phyloP scores from a whole-genome alignment of 2,113 vertebrate species.

The Megaceryle torquata region DNA sequence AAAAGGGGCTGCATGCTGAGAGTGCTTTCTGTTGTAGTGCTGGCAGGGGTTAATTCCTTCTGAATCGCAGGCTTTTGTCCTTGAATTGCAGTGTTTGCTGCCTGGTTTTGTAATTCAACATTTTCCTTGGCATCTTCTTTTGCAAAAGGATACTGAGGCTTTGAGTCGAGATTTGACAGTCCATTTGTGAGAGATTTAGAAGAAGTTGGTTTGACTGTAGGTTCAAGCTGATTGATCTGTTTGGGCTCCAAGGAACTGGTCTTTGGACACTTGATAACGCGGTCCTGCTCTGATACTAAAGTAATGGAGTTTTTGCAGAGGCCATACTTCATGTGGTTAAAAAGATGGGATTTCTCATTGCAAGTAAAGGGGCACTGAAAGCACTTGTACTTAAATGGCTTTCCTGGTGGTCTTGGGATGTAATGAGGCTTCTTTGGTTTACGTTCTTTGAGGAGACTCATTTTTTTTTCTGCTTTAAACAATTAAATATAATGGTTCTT shows the following conservation, averaged over 20 bases:
- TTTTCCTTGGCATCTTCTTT: slow-evolving; percentile 77
- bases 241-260: slow-evolving; percentile 61
- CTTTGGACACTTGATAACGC: slow-evolving; percentile 71
- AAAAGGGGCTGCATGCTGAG: slow-evolving; percentile 38
- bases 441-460: slow-evolving; percentile 88
- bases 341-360: slow-evolving; percentile 98
- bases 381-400: slow-evolving; percentile 98
- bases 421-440: slow-evolving; percentile 98
- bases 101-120: slow-evolving; percentile 47
- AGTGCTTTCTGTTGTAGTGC: slow-evolving; percentile 10
- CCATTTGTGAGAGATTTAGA: slow-evolving; percentile 48
- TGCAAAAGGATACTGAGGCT: slow-evolving; percentile 62
- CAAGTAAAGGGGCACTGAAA: slow-evolving; percentile 99
- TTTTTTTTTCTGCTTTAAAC: slow-evolving; percentile 61
- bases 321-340: slow-evolving; percentile 99
- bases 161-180: slow-evolving; percentile 58
- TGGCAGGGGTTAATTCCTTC: slow-evolving; percentile 34
- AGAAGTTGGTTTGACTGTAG: slow-evolving; percentile 38
- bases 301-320: slow-evolving; percentile 98
- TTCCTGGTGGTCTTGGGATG: slow-evolving; percentile 93
- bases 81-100: slow-evolving; percentile 19
- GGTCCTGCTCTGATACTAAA: slow-evolving; percentile 86
- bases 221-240: slow-evolving; percentile 58
- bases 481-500: not conserved
- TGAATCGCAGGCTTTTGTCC: slow-evolving; percentile 53